Conservation (phyloP, 2,113 vertebrate genomes). For the Rhineura floridana region DNA sequence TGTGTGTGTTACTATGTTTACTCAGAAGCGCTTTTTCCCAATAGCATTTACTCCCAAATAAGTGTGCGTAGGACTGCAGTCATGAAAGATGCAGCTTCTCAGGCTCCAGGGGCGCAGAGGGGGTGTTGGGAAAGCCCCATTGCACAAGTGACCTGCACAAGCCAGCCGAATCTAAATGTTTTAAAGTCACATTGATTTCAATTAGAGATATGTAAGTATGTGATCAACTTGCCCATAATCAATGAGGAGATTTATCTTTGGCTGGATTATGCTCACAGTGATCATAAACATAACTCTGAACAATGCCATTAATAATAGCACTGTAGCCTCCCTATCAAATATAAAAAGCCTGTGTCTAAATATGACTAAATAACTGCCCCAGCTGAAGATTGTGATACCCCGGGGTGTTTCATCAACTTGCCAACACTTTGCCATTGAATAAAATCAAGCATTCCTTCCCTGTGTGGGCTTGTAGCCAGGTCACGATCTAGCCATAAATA, state of each 20-base stretch:
- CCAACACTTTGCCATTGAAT: accelerated
- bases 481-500: background rate
- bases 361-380: background rate
- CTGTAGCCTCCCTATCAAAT: background rate
- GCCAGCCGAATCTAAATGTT: background rate
- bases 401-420: background rate
- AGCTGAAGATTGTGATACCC: background rate
- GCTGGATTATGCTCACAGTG: background rate
- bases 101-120: background rate
- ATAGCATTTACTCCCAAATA: too few species aligned
- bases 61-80: background rate
- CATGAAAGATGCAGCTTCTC: background rate
- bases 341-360: background rate
- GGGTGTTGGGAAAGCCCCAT: background rate
- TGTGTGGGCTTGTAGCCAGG: background rate
- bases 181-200: background rate
- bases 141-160: background rate
- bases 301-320: background rate
- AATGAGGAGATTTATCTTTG: background rate
- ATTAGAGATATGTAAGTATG: background rate
- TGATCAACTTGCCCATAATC: background rate
- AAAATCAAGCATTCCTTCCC: background rate
- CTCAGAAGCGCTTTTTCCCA: too few species aligned
- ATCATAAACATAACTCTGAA: background rate
- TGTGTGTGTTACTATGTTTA: too few species aligned